These are phyloP conservation scores for Drosophila sucinea DNA, from an alignment of 1,140 invertebrate species.

Conservation along the genomic window DNA sequence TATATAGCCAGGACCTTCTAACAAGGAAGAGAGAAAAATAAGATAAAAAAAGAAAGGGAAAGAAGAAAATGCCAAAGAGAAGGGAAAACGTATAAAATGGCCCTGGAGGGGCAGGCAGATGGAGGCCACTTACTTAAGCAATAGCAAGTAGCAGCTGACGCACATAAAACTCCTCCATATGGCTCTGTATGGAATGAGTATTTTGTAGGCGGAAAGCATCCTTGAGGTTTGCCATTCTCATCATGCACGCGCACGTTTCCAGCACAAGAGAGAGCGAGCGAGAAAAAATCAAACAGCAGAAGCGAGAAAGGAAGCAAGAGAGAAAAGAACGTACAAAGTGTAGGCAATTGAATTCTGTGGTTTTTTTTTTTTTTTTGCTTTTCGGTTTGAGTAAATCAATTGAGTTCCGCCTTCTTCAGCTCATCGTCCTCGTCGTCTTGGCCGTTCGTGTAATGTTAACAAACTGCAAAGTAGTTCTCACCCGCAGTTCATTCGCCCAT, in stretches of 20 bases:
- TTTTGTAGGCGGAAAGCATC: constrained; percentile 34
- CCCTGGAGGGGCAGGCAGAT: background rate
- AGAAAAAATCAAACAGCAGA: constrained; percentile 7
- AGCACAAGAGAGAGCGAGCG: constrained; percentile 2
- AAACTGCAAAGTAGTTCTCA: constrained; percentile 63
- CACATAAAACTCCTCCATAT: constrained; percentile 55
- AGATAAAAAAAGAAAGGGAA: constrained; percentile 37
- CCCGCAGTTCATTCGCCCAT: constrained; percentile 72
- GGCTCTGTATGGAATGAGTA: background rate
- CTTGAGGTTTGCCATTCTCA: constrained; percentile 49
- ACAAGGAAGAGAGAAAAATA: constrained; percentile 31
- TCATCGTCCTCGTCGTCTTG: background rate
- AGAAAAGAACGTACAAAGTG: constrained; percentile 20
- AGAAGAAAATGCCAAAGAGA: constrained; percentile 17
- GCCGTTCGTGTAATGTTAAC: constrained; percentile 49
- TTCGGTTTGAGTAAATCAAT: constrained; percentile 71
- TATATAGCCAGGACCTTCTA: constrained; percentile 6
- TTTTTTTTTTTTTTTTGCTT: constrained; percentile 8
- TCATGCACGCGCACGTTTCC: constrained; percentile 48
- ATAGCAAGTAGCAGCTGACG: constrained; percentile 48
- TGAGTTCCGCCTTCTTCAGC: constrained; percentile 28
- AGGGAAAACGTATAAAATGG: constrained; percentile 17
- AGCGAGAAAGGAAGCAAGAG: background rate
- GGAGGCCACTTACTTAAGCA: constrained; percentile 59
- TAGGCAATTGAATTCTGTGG: constrained; percentile 54